phyloP scores from a whole-genome alignment of 1,140 invertebrate genomes.

The Meloidogyne chitwoodi region DNA sequence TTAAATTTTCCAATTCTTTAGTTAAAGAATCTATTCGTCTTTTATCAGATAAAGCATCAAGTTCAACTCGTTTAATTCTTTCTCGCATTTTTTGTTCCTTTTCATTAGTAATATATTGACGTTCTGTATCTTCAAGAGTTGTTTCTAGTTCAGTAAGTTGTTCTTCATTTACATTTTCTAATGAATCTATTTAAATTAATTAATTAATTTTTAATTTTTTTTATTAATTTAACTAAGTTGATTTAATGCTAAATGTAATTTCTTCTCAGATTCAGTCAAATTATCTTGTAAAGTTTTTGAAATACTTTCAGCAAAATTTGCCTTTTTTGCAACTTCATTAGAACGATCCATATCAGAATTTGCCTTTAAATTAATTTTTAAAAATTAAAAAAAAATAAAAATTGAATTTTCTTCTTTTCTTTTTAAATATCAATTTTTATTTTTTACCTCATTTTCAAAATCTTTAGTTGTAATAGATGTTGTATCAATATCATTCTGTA shows the following conservation, averaged over 20 bases:
- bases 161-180: conserved; percentile 55
- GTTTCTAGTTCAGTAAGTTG: conserved; percentile 52
- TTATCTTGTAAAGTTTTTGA: conserved; percentile 39
- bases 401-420: too few species aligned
- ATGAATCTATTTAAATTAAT: conserved; percentile 54
- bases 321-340: conserved; percentile 38
- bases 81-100: conserved; percentile 34
- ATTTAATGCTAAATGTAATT: conserved; percentile 29
- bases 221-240: conserved; percentile 36
- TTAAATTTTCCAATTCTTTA: conserved; percentile 49
- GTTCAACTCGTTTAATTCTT: conserved; percentile 32
- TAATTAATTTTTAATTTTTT: not conserved
- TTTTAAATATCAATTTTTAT: not conserved
- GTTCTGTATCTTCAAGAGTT: conserved; percentile 46
- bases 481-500: conserved; percentile 22
- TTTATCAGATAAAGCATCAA: conserved; percentile 25
- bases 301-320: conserved; percentile 33
- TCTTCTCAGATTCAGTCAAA: conserved; percentile 34
- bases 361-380: conserved; percentile 21
- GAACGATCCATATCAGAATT: conserved; percentile 42
- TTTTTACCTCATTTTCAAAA: conserved; percentile 41
- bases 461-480: conserved; percentile 37
- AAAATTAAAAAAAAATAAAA: too few species aligned
- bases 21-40: conserved; percentile 30
- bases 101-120: conserved; percentile 36